Evolutionary conservation across 2,797 vertebrate genomes (phyloP).

Genomic region (Tamandua tetradactyla): DNA sequence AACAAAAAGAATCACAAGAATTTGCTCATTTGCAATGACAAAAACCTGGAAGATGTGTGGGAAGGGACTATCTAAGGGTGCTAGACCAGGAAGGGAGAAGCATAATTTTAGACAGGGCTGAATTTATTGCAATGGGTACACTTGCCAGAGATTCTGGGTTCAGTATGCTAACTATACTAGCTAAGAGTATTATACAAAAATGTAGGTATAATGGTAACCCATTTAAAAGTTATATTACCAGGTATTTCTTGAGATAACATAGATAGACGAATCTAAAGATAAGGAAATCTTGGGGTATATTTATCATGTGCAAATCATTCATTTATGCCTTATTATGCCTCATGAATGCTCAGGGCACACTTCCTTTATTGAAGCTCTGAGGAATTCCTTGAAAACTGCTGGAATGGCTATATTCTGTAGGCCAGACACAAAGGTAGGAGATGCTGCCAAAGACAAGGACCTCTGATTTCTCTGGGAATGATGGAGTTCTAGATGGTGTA

Average conservation of each 20-base stretch:
- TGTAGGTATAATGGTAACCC: background rate
- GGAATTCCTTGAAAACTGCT: background rate
- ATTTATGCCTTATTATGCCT: background rate
- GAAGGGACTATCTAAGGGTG: conserved; percentile 13
- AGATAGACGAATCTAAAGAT: conserved; percentile 16
- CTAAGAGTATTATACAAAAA: conserved; percentile 18
- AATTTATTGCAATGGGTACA: conserved; percentile 29
- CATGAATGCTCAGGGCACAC: background rate
- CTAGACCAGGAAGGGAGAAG: conserved; percentile 29
- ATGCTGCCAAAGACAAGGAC: background rate
- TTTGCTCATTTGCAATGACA: conserved; percentile 48
- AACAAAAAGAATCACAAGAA: background rate
- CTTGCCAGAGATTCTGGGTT: conserved; percentile 62
- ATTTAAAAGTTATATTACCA: background rate
- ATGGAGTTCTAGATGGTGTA: background rate
- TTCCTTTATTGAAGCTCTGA: background rate
- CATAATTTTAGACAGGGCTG: conserved; percentile 49
- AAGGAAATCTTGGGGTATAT: background rate
- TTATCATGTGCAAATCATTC: background rate
- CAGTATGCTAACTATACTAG: conserved; percentile 44
- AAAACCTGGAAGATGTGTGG: conserved; percentile 16
- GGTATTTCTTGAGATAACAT: background rate
- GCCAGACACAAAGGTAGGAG: background rate
- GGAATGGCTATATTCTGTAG: background rate
- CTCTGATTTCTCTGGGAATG: background rate